Base-by-base conservation (phyloP, 2,888 invertebrate genomes). In the Pimpla rufipes region DNA sequence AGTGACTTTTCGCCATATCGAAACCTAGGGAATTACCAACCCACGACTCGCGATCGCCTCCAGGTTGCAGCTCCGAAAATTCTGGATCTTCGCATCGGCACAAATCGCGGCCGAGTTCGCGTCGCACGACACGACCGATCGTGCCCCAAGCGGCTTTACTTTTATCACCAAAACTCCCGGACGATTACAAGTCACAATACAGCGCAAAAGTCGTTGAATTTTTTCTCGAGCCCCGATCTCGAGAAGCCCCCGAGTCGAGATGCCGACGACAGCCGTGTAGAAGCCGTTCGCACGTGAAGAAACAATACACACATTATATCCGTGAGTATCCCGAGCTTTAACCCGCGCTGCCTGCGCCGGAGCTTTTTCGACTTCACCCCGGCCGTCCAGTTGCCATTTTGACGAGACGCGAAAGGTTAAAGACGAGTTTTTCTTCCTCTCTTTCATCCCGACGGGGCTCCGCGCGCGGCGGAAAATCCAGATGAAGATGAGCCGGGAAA, bases 401-500 rank as follows among this genome's bases (percentile, higher is more conserved):
- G 81, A 79, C 67, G 73, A 57, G 75, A 83, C 70, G 66, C 83
- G 59, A 77, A 50, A 76, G 67, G 55, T 76, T 76, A 76, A 76
- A 76, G 7, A 67, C 73, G 18, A 57, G 16, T 23, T 21, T 35
- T 18, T 59, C n/a, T 47, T 45, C 23, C 4, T 37, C 35, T 23
- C 4, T 35, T 35, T 47, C 37, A 21, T 18, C 59, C 29, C 29
- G 29, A 29, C 29, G 6, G 21, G 11, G 11, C 50, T 16, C n/a
- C 47, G 37, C 40, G 79, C 47, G 35, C 10, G 37, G 45, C 42
- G 40, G 29, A 13, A 29, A 23, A 55, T 70, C 50, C 50, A 35
- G 59, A 91, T 91, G 90, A 92, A 92, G 89, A 93, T 93, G 93
- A 93, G 91, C 85, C 91, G 90, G 76, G 91, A 93, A 87, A 93